These are phyloP conservation scores for Bergia sp. DNA, from an alignment of 92 coral and sea anemone species.

Conservation along the genomic window DNA sequence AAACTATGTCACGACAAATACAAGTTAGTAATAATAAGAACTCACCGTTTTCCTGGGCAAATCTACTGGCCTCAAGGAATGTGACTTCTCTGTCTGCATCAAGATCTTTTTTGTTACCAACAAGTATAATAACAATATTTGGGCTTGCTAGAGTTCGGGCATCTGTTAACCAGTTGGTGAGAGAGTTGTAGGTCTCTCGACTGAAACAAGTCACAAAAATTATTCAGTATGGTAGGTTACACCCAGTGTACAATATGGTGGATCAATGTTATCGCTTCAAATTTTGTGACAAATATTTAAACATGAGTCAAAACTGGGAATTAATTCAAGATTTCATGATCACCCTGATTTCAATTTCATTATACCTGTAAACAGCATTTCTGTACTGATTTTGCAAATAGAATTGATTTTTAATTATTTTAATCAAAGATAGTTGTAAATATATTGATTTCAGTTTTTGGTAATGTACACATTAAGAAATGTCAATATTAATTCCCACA, in stretches of 20 bases:
- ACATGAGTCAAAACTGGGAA: neutral
- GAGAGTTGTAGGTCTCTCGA: slow-evolving; percentile 98
- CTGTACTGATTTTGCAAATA: too few species aligned
- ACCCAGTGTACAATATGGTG: neutral
- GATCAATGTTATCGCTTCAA: neutral
- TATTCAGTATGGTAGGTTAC: neutral
- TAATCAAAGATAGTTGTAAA: too few species aligned
- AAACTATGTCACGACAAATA: neutral
- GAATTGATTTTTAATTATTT: too few species aligned
- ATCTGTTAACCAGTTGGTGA: slow-evolving; percentile 99
- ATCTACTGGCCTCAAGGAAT: slow-evolving; percentile 98
- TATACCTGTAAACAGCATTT: too few species aligned
- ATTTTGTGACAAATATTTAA: neutral
- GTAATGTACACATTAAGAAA: too few species aligned
- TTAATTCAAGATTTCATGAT: neutral
- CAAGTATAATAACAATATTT: slow-evolving; percentile 94
- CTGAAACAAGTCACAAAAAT: slow-evolving; percentile 49
- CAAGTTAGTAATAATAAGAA: neutral
- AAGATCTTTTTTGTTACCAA: slow-evolving; percentile 97
- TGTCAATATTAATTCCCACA: too few species aligned
- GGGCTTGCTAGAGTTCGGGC: slow-evolving; percentile 99
- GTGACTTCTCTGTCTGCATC: slow-evolving; percentile 99
- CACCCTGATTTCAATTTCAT: too few species aligned
- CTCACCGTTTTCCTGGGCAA: slow-evolving; percentile 99
- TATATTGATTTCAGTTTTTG: too few species aligned